phyloP scores from a whole-genome alignment of 2,888 invertebrate species.

The Polylopha cassiicola region DNA sequence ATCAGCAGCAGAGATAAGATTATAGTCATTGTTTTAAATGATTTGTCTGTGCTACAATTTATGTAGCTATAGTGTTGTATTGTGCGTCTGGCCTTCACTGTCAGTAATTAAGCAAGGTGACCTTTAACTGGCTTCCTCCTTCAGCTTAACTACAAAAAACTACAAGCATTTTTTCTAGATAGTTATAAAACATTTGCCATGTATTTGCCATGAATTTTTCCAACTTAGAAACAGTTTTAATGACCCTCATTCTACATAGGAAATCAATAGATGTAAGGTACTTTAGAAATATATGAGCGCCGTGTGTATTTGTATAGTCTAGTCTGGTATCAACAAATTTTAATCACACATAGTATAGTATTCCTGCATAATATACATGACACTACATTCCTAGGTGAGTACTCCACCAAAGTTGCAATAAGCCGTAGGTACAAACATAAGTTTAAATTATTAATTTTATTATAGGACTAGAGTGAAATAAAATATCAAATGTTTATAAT shows the following conservation, averaged over 20 bases:
- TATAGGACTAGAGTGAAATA: conserved; percentile 9
- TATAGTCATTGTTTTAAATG: conserved; percentile 20
- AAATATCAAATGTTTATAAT: conserved; percentile 11
- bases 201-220: conserved; percentile 8
- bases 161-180: conserved; percentile 1
- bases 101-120: neutral
- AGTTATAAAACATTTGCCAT: conserved; percentile 9
- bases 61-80: neutral
- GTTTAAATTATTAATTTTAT: conserved; percentile 18
- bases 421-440: conserved; percentile 4
- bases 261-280: conserved; percentile 9
- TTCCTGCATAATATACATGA: conserved; percentile 1
- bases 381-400: conserved; percentile 17
- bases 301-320: conserved; percentile 10
- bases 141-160: neutral
- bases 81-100: neutral
- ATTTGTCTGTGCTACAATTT: conserved; percentile 4
- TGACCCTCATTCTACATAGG: neutral
- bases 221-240: neutral
- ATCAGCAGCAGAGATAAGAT: conserved; percentile 8
- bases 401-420: conserved; percentile 2
- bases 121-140: neutral
- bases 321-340: conserved; percentile 8
- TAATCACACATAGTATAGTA: neutral
- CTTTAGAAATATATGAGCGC: conserved; percentile 10